phyloP scores from a whole-genome alignment of 1,140 invertebrate species.

The Liolophura sinensis region DNA sequence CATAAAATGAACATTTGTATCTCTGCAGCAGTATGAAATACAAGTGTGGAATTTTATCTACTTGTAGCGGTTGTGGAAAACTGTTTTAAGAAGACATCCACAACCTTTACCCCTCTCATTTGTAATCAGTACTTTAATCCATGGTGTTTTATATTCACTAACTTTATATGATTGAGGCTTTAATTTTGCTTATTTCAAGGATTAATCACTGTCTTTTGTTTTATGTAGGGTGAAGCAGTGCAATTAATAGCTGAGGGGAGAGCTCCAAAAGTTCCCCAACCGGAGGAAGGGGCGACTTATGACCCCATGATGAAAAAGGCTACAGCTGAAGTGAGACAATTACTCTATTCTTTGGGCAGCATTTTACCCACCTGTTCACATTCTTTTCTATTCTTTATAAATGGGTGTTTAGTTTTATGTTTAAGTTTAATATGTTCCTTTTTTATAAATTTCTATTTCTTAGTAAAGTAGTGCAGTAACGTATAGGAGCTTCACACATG shows the following conservation, averaged over 20 bases:
- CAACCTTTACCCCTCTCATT: no score
- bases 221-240: conserved; percentile 76
- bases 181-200: neutral
- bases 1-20: no score
- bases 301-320: conserved; percentile 88
- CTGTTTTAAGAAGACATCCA: no score
- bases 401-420: no score
- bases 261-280: conserved; percentile 79
- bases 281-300: conserved; percentile 86
- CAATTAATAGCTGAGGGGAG: conserved; percentile 81
- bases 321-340: conserved; percentile 47
- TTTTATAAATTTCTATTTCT: no score
- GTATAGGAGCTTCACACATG: no score
- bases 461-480: no score
- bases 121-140: no score
- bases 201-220: neutral
- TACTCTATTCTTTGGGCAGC: neutral
- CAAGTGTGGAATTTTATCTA: no score
- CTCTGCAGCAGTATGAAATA: no score
- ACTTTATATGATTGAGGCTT: conserved; percentile 1
- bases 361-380: conserved; percentile 2
- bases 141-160: neutral
- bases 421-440: no score
- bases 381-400: neutral
- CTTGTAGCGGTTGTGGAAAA: no score